Evolutionary conservation across 1,140 invertebrate genomes (phyloP).

Genomic region (Phthorimaea operculella): DNA sequence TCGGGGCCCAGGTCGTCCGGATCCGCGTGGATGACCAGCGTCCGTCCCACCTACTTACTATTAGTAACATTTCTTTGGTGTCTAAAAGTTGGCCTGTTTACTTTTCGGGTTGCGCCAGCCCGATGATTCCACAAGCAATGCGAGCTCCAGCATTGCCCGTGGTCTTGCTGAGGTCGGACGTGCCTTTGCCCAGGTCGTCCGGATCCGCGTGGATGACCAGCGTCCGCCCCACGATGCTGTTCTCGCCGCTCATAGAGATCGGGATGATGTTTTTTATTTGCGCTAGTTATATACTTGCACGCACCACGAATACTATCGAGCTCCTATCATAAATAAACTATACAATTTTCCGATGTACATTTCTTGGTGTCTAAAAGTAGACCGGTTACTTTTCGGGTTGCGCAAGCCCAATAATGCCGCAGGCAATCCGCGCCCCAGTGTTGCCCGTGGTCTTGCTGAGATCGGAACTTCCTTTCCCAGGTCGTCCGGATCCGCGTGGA

Average conservation of each 20-base stretch:
- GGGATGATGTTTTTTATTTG: no score
- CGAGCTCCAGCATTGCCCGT: constrained; percentile 98
- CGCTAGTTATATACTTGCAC: no score
- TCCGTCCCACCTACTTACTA: no score
- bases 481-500: constrained; percentile 96
- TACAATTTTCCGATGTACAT: no score
- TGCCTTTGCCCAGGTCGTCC: constrained; percentile 95
- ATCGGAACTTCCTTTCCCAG: constrained; percentile 94
- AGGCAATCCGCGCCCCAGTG: constrained; percentile 94
- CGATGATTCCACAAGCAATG: constrained; percentile 97
- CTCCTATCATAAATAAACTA: no score
- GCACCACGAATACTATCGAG: no score
- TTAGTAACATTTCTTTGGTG: no score
- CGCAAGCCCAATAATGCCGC: constrained; percentile 96
- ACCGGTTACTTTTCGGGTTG: no score
- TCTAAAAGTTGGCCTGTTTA: no score
- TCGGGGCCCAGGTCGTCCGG: constrained; percentile 97
- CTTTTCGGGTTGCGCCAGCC: constrained; percentile 68
- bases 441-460: constrained; percentile 96
- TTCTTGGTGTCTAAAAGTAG: no score
- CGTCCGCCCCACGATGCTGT: constrained; percentile 89
- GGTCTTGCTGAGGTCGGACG: constrained; percentile 92
- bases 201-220: constrained; percentile 92
- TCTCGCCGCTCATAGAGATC: constrained; percentile 70
- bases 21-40: constrained; percentile 95